Base-by-base conservation (phyloP, 2,797 vertebrate genomes). In the Eutrigla gurnardus region DNA sequence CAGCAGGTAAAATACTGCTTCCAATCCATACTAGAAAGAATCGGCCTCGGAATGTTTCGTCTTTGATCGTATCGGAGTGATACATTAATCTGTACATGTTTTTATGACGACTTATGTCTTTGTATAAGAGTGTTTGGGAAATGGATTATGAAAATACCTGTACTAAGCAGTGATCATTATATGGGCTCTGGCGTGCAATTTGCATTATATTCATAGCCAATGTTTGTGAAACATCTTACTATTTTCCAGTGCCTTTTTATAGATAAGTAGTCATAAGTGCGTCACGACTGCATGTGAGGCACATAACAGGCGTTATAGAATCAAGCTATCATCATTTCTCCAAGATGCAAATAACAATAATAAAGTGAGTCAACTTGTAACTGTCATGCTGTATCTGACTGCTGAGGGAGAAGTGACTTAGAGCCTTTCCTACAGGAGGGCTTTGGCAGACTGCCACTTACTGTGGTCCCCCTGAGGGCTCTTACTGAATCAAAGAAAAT, bases 401-500 rank as follows among this genome's bases (percentile, higher is more conserved):
- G 84, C 84, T 68, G 87, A 75, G 83, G 85, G 84, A 90, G 79
- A 84, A 83, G 86, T 90, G 92, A 93, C 92, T 93, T 90, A 64
- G 79, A 92, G 89, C 81, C 84, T 83, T 90, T 93, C 83, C 89
- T 89, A 74, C 85, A 89, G 89, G 86, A 93, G 88, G 84, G 82
- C 88, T 92, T 90, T 95, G 95, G 94, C 94, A 94, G 93, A 72
- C 93, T 91, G 94, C 94, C 95, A 95, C 91, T 84, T 89, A 90
- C 82, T 81, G 81, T 64, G 73, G 83, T 90, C 92, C 91, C 93
- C 94, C 88, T 70, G 91, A 93, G 93, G 94, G 90, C 91, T 91
- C 93, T 93, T 91, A 93, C 91, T 91, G 91, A 95, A 94, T 95
- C 94, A 93, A 90, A 93, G 92, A 94, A 94, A 95, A 94, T 92